Conservation (phyloP, 2,888 invertebrate genomes). For the Melanostoma scalare region DNA sequence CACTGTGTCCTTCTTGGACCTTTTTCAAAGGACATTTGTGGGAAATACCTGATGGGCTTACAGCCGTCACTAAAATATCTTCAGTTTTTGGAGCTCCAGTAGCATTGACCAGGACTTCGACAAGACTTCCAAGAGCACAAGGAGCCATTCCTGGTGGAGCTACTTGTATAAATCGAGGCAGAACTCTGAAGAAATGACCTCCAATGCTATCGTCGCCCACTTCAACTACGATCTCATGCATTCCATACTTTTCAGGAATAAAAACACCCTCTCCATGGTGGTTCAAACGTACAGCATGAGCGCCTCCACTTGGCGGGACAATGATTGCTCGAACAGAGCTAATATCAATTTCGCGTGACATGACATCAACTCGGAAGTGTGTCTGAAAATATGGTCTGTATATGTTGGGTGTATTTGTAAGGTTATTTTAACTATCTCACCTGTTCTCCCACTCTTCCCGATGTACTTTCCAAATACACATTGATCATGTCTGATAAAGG, state of each 20-base stretch:
- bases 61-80: constrained; percentile 95
- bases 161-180: constrained; percentile 93
- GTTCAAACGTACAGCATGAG: constrained; percentile 85
- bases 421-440: constrained; percentile 83
- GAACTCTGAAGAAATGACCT: constrained; percentile 91
- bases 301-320: constrained; percentile 89
- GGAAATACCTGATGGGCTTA: constrained; percentile 93
- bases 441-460: constrained; percentile 92
- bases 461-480: constrained; percentile 91
- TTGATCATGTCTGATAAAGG: constrained; percentile 92
- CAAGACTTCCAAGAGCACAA: constrained; percentile 96
- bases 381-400: constrained; percentile 83
- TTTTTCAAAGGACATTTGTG: constrained; percentile 92
- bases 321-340: constrained; percentile 90
- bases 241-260: constrained; percentile 94
- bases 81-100: constrained; percentile 90
- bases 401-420: neutral
- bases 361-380: constrained; percentile 89
- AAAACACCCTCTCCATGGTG: constrained; percentile 91
- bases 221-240: constrained; percentile 91
- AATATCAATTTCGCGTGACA: constrained; percentile 87
- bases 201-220: constrained; percentile 85
- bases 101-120: constrained; percentile 95
- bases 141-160: constrained; percentile 97
- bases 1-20: constrained; percentile 94